Base-by-base conservation (phyloP, 2,888 invertebrate species). In the Polydrusus pterygomalis region DNA sequence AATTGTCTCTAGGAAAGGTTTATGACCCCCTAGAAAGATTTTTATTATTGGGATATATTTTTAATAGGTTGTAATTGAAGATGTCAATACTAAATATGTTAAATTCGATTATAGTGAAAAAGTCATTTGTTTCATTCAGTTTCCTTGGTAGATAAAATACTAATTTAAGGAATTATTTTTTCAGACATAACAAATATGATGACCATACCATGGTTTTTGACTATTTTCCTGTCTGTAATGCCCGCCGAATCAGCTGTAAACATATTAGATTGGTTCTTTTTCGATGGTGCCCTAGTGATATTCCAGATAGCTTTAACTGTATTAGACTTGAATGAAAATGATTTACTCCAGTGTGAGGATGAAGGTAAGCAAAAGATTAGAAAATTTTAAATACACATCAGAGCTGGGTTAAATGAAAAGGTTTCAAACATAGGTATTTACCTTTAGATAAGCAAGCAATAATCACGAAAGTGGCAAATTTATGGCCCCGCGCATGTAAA, bases 231-330 rank as follows among this genome's bases (percentile, higher is more conserved):
- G 81, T 97, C 97, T 87, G 97, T 98, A 0, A 97, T 99, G 94
- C 96, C 97, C 0, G 98, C 98, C 85, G 96, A 97, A 85, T 97
- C 98, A 85, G 98, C 99, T 9, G 95, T 99, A 18, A 96, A 97
- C 85, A 96, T 99, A 70, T 94, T 99, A 89, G 99, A 99, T 86
- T 97, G 98, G 86, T 99, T 99, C 89, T 99, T 99, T 87, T 98
- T 96, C 86, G 98, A 99, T 87, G 99, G 99, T 70, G 97, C 98
- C 20, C 97, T 97, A 90, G 97, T 98, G 79, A 97, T 98, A 83
- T 99, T 99, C 88, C 97, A 98, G 92, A 94, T 97, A 80, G 97
- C 99, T 0, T 89, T 99, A 65, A 95, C 95, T 83, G 94, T 99
- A 80, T 89, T 99, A 79, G 96, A 97, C 84, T 94, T 94, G 88